Conservation (phyloP, 2,797 vertebrate species). For the Rhinichthys osculus region DNA sequence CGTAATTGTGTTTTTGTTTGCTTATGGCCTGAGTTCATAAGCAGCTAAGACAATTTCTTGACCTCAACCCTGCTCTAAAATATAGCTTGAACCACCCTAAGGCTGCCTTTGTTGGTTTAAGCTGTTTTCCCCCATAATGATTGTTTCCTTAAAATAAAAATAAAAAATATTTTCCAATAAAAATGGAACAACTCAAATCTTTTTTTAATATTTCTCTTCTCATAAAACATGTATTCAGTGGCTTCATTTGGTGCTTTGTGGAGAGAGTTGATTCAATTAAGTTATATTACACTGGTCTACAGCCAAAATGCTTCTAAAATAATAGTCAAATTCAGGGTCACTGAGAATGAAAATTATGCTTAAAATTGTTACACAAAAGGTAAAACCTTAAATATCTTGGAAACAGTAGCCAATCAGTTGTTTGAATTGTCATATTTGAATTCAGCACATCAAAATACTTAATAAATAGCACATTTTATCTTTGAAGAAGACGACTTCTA, state of each 20-base stretch:
- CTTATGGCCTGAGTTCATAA: background rate
- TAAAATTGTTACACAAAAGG: too few species aligned
- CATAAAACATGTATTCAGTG: background rate
- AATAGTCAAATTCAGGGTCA: too few species aligned
- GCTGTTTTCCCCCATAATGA: background rate
- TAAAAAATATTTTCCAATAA: background rate
- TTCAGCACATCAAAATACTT: too few species aligned
- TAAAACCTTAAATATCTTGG: too few species aligned
- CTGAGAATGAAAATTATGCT: too few species aligned
- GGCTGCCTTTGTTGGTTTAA: background rate
- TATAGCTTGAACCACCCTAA: too few species aligned
- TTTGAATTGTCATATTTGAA: too few species aligned
- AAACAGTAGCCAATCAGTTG: too few species aligned
- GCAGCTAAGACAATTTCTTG: background rate
- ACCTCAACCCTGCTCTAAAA: background rate
- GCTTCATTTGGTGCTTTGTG: background rate
- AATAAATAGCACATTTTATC: too few species aligned
- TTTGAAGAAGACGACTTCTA: too few species aligned
- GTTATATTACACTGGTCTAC: background rate
- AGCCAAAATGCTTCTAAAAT: too few species aligned
- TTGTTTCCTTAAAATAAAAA: background rate
- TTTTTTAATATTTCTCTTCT: background rate
- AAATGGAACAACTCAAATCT: background rate
- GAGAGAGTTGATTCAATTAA: background rate
- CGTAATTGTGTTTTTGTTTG: background rate